These are phyloP conservation scores for Phoxinus phoxinus DNA, from an alignment of 2,113 vertebrate genomes.

Conservation along the genomic window DNA sequence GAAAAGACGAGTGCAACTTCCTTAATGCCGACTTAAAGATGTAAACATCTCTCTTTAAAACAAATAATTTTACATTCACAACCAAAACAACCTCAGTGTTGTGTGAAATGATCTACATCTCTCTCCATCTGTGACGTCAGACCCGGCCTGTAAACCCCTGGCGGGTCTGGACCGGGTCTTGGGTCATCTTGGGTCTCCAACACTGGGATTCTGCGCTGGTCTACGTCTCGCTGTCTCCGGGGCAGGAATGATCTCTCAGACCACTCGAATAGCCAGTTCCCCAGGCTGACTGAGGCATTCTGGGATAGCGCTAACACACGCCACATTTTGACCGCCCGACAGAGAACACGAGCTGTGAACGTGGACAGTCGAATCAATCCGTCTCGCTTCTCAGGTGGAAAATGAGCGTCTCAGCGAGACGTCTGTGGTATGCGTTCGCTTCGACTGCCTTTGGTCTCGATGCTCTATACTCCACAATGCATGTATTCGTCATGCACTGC, in stretches of 20 bases:
- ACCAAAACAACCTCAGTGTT: no score
- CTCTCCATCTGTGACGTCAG: neutral
- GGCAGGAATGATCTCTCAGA: conserved; percentile 31
- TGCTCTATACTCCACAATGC: neutral
- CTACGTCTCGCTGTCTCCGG: neutral
- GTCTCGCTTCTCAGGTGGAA: conserved; percentile 8
- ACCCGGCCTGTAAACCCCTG: conserved; percentile 9
- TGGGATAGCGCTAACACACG: conserved; percentile 26
- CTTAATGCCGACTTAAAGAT: neutral
- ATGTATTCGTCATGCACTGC: conserved; percentile 8
- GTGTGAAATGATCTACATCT: no score
- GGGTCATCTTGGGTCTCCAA: neutral
- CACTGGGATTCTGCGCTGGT: neutral
- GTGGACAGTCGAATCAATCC: conserved; percentile 1
- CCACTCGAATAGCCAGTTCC: neutral
- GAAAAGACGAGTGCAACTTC: no score
- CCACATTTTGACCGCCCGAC: neutral
- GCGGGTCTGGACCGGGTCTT: neutral
- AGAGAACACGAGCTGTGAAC: neutral
- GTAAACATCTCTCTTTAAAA: neutral
- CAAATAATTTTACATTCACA: neutral
- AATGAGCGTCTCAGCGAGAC: conserved; percentile 5
- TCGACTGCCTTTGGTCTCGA: neutral
- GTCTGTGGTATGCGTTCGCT: neutral
- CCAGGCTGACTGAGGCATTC: neutral